Evolutionary conservation across 1,140 invertebrate genomes (phyloP).

Genomic region (Campoletis sonorensis): DNA sequence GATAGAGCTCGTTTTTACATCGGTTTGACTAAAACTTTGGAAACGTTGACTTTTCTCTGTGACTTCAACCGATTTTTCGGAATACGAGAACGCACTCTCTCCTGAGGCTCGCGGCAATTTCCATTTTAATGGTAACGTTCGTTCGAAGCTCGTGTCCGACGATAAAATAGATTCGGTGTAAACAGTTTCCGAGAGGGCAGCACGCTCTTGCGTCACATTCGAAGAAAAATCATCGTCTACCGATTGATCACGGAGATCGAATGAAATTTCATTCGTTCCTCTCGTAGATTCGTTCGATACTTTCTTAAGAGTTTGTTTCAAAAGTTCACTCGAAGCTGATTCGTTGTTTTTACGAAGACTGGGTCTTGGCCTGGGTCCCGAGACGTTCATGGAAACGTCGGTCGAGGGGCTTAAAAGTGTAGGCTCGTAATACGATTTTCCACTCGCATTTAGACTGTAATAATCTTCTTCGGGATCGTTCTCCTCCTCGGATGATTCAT

Average conservation of each 20-base stretch:
- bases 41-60: constrained; percentile 3
- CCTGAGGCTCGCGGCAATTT: neutral
- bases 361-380: constrained; percentile 63
- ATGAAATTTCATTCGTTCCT: neutral
- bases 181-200: neutral
- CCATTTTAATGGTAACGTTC: neutral
- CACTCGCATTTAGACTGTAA: constrained; percentile 50
- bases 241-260: neutral
- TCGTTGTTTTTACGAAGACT: constrained; percentile 64
- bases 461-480: constrained; percentile 4
- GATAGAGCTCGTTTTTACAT: neutral
- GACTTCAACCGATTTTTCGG: neutral
- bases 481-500: neutral
- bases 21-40: neutral
- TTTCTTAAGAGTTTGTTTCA: constrained; percentile 31
- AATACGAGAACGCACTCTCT: neutral
- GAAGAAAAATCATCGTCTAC: neutral
- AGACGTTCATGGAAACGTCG: constrained; percentile 48
- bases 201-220: neutral
- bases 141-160: constrained; percentile 46
- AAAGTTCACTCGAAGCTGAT: constrained; percentile 30
- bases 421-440: constrained; percentile 50
- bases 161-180: constrained; percentile 51
- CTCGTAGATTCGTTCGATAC: neutral
- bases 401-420: constrained; percentile 57